Conservation (phyloP, 2,888 invertebrate species). For the Steinernema carpocapsae region DNA sequence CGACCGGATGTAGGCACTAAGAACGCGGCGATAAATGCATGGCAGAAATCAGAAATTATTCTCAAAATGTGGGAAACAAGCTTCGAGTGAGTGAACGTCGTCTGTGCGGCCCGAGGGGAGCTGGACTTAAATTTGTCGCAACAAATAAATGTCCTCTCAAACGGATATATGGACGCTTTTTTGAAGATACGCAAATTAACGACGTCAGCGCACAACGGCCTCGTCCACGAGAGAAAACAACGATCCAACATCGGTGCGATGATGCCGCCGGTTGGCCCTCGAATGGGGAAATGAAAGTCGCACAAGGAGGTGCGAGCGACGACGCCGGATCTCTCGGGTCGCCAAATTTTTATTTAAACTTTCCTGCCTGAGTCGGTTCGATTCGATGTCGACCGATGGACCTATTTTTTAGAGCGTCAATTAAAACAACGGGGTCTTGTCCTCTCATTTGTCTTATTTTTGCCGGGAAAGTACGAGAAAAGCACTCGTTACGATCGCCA, state of each 20-base stretch:
- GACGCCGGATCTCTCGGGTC: neutral
- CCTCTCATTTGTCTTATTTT: too few species aligned
- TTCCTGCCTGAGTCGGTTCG: too few species aligned
- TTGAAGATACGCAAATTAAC: slow-evolving; percentile 30
- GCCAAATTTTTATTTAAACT: neutral
- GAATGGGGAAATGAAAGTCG: neutral
- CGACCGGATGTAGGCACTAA: slow-evolving; percentile 19
- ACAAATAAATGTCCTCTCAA: slow-evolving; percentile 15
- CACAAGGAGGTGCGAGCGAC: neutral
- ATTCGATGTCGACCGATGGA: too few species aligned
- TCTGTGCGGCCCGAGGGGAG: neutral
- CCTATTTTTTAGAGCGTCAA: too few species aligned
- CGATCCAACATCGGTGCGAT: slow-evolving; percentile 4
- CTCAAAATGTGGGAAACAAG: slow-evolving; percentile 22
- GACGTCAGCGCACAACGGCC: slow-evolving; percentile 25
- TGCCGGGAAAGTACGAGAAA: too few species aligned
- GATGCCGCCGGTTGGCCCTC: slow-evolving; percentile 22
- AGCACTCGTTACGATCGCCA: too few species aligned
- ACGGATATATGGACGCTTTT: slow-evolving; percentile 5
- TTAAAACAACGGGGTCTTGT: too few species aligned
- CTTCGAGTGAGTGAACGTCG: neutral
- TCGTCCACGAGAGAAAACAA: slow-evolving; percentile 8
- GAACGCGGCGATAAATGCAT: neutral
- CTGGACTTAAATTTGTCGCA: neutral
- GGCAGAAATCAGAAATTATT: neutral